Base-by-base conservation (phyloP, 2,888 invertebrate genomes). In the Latrodectus hesperus region DNA sequence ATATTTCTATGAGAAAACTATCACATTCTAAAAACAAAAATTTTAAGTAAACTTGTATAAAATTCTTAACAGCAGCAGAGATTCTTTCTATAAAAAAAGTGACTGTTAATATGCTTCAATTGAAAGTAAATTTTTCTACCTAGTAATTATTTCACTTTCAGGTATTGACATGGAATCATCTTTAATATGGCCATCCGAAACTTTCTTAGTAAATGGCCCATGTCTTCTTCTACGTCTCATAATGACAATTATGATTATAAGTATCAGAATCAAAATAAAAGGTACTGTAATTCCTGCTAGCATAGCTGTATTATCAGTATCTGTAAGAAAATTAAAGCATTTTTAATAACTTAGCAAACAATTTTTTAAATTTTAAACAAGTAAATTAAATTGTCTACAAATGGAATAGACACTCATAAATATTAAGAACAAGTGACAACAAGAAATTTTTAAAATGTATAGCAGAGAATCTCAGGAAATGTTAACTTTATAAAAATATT, bases 241-340 rank as follows among this genome's bases (percentile, higher is more conserved):
- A 64, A 91, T 71, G 17, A 91, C 49, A 9, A 91, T 85, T 22
- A 90, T 76, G 26, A 89, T 89, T 10, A 91, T 74, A n/a, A 92
- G 74, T 16, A 95, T 92, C 82, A 96, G 93, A 26, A 95, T 92
- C 5, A 94, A 93, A 85, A 95, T 92, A 84, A 95, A 92, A 64
- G 95, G 95, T 90, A 95, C 95, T 83, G 95, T 95, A 80, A 96
- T 94, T 90, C 96, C 96, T 90, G 95, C 94, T 89, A 96, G 95
- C 91, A 96, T 94, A 89, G 96, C 95, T 87, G 96, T 96, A 92
- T 96, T 96, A 93, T 96, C 96, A 93, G 95, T 96, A 94, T 97
- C 97, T 91, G 98, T 88, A 92, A 93, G 86, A 90, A 88, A 88
- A 67, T 76, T 22, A 22, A 22, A 22, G 1, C 22, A 22, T 22